Evolutionary conservation across 2,113 vertebrate genomes (phyloP), one percentile per base, ranked within the genome.

Genomic region (Phainopepla nitens): DNA sequence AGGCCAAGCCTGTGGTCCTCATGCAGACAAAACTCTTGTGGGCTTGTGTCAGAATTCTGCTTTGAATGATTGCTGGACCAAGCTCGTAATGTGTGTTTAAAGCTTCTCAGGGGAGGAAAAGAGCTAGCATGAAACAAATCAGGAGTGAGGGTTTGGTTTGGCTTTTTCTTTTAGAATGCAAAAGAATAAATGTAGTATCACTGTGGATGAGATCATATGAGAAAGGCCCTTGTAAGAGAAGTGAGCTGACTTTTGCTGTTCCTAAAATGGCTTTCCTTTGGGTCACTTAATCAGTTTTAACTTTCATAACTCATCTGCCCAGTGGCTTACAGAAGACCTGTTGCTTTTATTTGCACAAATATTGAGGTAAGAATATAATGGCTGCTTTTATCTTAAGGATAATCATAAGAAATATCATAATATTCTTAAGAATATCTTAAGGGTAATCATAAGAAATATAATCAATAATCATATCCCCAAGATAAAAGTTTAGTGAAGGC

Each of bases 1-100:
- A 57, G 94, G 64, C 93, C 39, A 76, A 61, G 87, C 66, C 93
- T 95, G 87, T 82, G 90, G 87, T 94, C 93, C 89, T 96, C 33
- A 10, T 0, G 13, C 78, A 90, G 93, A 42, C 93, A 82, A 89
- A 96, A 89, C 84, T 94, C 84, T 93, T 82, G 50, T 28, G 39
- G 91, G 45, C 78, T 90, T 33, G 36, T 88, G 78, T 91, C 57
- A 62, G 87, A 85, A 21, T 80, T 94, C 73, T 72, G 49, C 82
- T 92, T 77, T 94, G 91, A 94, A 27, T 89, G 78, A 93, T 96
- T 87, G 54, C 84, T 87, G 29, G 66, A 73, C 53, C 50, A 24
- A 70, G 71, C 78, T 89, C 45, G 54, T 80, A 90, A 96, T 90
- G n/a, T 94, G 88, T 60, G 39, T 42, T 95, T 96, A 80, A 95